phyloP scores from a whole-genome alignment of 1,140 invertebrate genomes.

The Batillaria attramentaria region DNA sequence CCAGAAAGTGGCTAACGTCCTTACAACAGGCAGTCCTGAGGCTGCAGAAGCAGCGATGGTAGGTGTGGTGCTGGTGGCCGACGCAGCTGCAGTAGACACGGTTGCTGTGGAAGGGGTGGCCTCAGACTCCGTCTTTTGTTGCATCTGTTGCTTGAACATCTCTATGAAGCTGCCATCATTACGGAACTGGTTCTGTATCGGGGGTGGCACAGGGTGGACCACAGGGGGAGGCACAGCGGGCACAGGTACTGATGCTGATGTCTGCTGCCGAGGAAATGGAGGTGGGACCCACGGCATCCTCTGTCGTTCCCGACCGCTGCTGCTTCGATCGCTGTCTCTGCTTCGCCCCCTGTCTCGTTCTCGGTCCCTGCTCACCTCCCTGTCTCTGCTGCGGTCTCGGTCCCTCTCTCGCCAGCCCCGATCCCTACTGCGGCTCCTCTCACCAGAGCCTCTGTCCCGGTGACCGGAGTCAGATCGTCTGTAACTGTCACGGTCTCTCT shows the following conservation, averaged over 20 bases:
- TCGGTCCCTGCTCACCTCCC: neutral
- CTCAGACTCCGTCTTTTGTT: too few species aligned
- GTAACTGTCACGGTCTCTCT: neutral
- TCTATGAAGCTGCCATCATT: conserved; percentile 30
- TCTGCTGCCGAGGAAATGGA: neutral
- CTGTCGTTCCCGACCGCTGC: neutral
- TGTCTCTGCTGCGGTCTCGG: neutral
- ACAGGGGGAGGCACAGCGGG: neutral
- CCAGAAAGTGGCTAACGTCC: neutral
- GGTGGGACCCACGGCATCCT: neutral
- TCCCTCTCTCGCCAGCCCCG: neutral
- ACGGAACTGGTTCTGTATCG: conserved; percentile 27
- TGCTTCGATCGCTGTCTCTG: conserved; percentile 17
- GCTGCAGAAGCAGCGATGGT: neutral
- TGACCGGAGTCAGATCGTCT: too few species aligned
- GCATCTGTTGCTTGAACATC: conserved; percentile 18
- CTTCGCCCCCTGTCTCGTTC: neutral
- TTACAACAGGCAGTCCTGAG: neutral
- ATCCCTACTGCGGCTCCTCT: neutral
- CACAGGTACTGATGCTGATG: neutral
- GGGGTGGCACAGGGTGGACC: neutral
- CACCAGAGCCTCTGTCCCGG: too few species aligned
- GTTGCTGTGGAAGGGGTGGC: neutral
- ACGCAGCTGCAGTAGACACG: neutral
- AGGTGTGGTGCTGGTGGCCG: neutral